Percentiles rank a stretch among this genome's conserved stretches.
phyloP scores from a whole-genome alignment of 35 echinoderm and acorn worm species.

The Antedon bifida region DNA sequence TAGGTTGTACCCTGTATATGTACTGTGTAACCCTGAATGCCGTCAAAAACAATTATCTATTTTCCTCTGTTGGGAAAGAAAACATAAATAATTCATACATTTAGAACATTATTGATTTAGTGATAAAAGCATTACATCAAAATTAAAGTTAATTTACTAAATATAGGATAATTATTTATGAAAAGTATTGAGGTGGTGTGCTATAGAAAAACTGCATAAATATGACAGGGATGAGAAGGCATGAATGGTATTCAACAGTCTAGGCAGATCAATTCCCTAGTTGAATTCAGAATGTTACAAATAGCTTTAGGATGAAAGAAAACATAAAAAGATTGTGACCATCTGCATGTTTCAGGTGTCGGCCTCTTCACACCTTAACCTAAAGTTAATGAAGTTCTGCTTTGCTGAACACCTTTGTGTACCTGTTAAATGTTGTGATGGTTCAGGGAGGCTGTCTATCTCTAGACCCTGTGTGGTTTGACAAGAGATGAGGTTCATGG shows the following conservation, averaged over 20 bases:
- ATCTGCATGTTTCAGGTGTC: neutral
- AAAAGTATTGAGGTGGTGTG: too few relatives aligned
- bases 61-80: too few relatives aligned
- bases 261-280: neutral
- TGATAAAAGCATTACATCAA: too few relatives aligned
- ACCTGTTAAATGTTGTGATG: too few relatives aligned
- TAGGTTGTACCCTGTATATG: too few relatives aligned
- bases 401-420: neutral
- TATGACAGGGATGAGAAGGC: neutral
- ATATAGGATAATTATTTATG: too few relatives aligned
- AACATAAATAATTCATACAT: too few relatives aligned
- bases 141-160: too few relatives aligned
- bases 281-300: neutral
- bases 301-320: neutral
- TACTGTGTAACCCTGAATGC: too few relatives aligned
- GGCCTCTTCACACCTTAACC: neutral
- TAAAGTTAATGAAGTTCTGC: neutral
- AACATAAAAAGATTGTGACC: neutral
- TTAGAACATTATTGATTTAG: too few relatives aligned
- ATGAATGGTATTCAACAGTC: neutral
- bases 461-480: neutral
- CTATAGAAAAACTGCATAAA: too few relatives aligned
- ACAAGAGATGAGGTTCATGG: neutral
- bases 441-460: neutral
- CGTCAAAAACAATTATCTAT: too few relatives aligned